Base-by-base conservation (phyloP, 1,140 invertebrate genomes). In the Belonocnema kinseyi region DNA sequence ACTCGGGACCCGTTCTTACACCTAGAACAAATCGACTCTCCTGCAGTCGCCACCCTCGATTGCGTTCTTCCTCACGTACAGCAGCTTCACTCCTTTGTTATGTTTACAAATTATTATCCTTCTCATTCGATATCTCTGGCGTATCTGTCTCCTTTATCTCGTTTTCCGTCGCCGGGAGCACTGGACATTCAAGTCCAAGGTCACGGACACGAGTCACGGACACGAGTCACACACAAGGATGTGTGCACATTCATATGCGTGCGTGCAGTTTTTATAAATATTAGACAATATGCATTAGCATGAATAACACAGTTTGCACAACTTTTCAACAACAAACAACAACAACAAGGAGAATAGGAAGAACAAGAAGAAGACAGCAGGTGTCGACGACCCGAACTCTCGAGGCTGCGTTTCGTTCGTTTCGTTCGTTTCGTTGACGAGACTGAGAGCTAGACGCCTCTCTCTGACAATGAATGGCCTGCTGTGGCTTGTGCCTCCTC, bases 131-230 rank as follows among this genome's bases (percentile, higher is more conserved):
- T n/a, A 40, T 50, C 72, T 33, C 26, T 3, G 2, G 26, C 5
- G 26, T 33, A 33, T 33, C 26, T 33, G 5, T 33, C 26, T 33
- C 26, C 77, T 77, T 74, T 78, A 76, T 75, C 71, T 76, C 61
- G 40, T 76, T 21, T 50, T 71, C 74, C 33, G 21, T 74, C 50
- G 79, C 71, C 74, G 75, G 73, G 61, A 77, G 78, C 81, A 82
- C 78, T 80, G 76, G 50, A 76, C 77, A 78, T 33, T 74, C 80
- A 78, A 79, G 79, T 75, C 78, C 83, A 86, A 85, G 83, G 85
- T 83, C 85, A 81, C 74, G 75, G 76, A 52, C 73, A 75, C 75
- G 76, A 73, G 21, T 52, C 74, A 58, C 58, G 75, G 76, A 52
- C 73, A 75, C 75, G 76, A 73, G 21, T 52, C 74, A 58, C 58